A percentile compares a stretch with the other conserved stretches of the same genome.
Conservation (phyloP, 2,888 invertebrate genomes). For the Tetheella fluctuosa region DNA sequence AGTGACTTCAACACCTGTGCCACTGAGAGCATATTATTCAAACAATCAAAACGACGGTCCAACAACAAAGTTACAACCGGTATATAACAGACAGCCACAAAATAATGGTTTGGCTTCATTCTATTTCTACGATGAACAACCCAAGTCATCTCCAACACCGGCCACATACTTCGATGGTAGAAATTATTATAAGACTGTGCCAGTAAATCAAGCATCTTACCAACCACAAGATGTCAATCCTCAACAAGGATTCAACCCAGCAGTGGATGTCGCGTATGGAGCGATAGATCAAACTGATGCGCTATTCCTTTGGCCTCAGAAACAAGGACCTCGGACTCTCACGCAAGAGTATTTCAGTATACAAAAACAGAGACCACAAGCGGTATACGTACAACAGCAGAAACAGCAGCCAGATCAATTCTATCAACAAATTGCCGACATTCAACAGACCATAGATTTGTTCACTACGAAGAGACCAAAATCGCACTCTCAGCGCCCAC, state of each 20-base stretch:
- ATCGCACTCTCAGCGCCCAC: slow-evolving; percentile 65
- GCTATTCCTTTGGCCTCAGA: slow-evolving; percentile 79
- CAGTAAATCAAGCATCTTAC: slow-evolving; percentile 51
- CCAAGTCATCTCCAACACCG: slow-evolving; percentile 83
- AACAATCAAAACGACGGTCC: slow-evolving; percentile 81
- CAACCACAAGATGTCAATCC: slow-evolving; percentile 59
- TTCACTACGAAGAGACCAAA: slow-evolving; percentile 85
- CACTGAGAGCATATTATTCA: slow-evolving; percentile 85
- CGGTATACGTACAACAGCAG: slow-evolving; percentile 67
- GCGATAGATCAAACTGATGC: slow-evolving; percentile 75
- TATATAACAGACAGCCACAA: slow-evolving; percentile 72
- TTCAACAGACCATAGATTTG: slow-evolving; percentile 87
- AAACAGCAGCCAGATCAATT: slow-evolving; percentile 82
- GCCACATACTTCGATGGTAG: slow-evolving; percentile 77
- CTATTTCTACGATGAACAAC: slow-evolving; percentile 88
- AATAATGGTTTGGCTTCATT: slow-evolving; percentile 84
- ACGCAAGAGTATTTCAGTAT: slow-evolving; percentile 83
- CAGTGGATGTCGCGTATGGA: slow-evolving; percentile 75
- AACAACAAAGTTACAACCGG: slow-evolving; percentile 81
- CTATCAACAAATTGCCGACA: slow-evolving; percentile 86
- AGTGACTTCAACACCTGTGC: slow-evolving; percentile 85
- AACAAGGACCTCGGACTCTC: slow-evolving; percentile 77
- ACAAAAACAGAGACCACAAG: slow-evolving; percentile 72
- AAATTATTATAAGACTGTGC: slow-evolving; percentile 75
- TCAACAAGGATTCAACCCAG: slow-evolving; percentile 65